phyloP scores from a whole-genome alignment of 2,888 invertebrate species.

The Ctenicera cuprea region DNA sequence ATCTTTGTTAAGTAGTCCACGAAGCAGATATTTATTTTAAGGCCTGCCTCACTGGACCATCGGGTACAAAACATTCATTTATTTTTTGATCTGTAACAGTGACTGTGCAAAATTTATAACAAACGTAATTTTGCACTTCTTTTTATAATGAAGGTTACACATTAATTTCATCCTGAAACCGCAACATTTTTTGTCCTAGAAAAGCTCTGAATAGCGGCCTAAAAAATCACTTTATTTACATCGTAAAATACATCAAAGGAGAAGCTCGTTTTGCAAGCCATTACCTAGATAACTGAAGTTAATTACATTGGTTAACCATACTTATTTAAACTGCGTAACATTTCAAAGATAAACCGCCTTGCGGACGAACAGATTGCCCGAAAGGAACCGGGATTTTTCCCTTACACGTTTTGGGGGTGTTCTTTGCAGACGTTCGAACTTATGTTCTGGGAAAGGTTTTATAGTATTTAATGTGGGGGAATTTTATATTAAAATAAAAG shows the following conservation, averaged over 20 bases:
- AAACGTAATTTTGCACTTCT: slow-evolving; percentile 26
- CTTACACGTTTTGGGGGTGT: not conserved
- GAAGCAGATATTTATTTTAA: slow-evolving; percentile 63
- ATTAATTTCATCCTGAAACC: not conserved
- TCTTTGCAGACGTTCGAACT: not conserved
- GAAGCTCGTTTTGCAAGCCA: slow-evolving; percentile 28
- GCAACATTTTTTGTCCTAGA: too few species aligned
- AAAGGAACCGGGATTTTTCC: not conserved
- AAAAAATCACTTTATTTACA: slow-evolving; percentile 27
- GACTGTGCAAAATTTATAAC: slow-evolving; percentile 23
- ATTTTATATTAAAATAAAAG: slow-evolving; percentile 32
- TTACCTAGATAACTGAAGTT: slow-evolving; percentile 45
- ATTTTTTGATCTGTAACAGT: slow-evolving; percentile 24
- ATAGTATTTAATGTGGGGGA: slow-evolving; percentile 9
- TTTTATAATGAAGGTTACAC: not conserved
- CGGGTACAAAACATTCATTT: slow-evolving; percentile 43
- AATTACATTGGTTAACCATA: slow-evolving; percentile 48
- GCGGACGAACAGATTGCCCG: slow-evolving; percentile 6
- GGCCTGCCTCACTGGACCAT: slow-evolving; percentile 59
- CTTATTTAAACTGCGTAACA: slow-evolving; percentile 43
- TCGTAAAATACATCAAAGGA: slow-evolving; percentile 31
- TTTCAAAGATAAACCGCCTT: slow-evolving; percentile 32
- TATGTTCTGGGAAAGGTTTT: slow-evolving; percentile 6
- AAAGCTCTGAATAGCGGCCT: not conserved
- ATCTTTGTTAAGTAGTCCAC: slow-evolving; percentile 63